Percentiles rank a stretch among this genome's conserved stretches.
phyloP scores from a whole-genome alignment of 1,140 invertebrate species.

The Elysia chlorotica region DNA sequence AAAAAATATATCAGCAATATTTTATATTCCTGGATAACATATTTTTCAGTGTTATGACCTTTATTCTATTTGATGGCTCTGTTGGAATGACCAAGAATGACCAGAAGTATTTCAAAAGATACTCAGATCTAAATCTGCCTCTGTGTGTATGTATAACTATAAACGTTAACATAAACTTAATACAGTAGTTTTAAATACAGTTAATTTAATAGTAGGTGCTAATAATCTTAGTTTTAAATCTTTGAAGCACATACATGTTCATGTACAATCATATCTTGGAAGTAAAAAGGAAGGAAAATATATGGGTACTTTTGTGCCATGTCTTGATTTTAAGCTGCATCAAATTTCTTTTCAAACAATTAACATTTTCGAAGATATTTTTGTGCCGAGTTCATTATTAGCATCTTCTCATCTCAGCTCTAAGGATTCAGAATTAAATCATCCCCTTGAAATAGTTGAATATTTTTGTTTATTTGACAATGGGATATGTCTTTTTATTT shows the following conservation, averaged over 20 bases:
- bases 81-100: slow-evolving; percentile 22
- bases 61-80: slow-evolving; percentile 25
- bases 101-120: slow-evolving; percentile 22
- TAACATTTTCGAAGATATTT: not conserved
- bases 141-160: slow-evolving; percentile 25
- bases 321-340: not conserved
- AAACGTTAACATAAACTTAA: too few relatives aligned
- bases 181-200: too few relatives aligned
- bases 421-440: not conserved
- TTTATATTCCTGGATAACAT: too few relatives aligned
- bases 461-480: not conserved
- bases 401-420: too few relatives aligned
- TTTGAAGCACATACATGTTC: not conserved
- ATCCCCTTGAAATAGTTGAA: not conserved
- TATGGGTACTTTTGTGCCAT: not conserved
- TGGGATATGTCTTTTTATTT: too few relatives aligned
- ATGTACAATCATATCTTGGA: not conserved
- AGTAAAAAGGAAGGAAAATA: not conserved
- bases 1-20: too few relatives aligned
- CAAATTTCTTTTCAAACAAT: not conserved
- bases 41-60: slow-evolving; percentile 23
- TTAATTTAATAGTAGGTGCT: not conserved
- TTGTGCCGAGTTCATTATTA: not conserved
- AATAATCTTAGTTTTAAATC: not conserved
- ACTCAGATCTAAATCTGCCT: slow-evolving; percentile 17